Evolutionary conservation across 2,113 vertebrate species (phyloP), one percentile per base, ranked within the genome.

Genomic region (Neogobius melanostomus): DNA sequence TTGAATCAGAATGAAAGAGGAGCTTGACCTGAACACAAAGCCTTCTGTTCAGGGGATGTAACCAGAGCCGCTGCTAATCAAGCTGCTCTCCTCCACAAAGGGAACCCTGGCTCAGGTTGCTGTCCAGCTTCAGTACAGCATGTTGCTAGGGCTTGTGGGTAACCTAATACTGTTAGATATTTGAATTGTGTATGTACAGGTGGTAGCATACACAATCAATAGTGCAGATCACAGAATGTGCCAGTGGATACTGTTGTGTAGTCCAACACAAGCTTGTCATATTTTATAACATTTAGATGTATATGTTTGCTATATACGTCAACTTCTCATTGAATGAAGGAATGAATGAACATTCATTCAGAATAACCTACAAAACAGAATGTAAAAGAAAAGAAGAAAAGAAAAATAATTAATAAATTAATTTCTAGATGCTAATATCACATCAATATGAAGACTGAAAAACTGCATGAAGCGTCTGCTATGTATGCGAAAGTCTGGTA

Each of bases 21-120:
- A 92, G 82, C 78, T 88, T 44, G 65, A 72, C 52, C 74, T 57
- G 48, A 85, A 85, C 75, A 90, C 82, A 89, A 92, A 90, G 85
- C 75, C 77, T 67, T 81, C 78, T 76, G 81, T 79, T 76, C 79
- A 70, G 54, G 66, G 81, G 80, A 78, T 84, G 88, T 84, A 87
- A 90, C 74, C 76, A 80, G 87, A 91, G 81, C 82, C 78, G 61
- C 11, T 77, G 80, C 85, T 89, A 88, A 91, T 91, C 85, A 89
- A 81, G 74, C 86, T 84, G 81, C 80, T 54, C 82, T 68, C 81
- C 87, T 84, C 85, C 83, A 91, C 82, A 91, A 91, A 92, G 88
- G 89, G 85, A 90, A 89, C 81, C 87, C 85, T 76, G 71, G 83
- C 72, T 92, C 86, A 84, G 71, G 84, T 92, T 92, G 88, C 91